Conservation (phyloP, 2,113 vertebrate genomes). For the Megaceryle maxima region DNA sequence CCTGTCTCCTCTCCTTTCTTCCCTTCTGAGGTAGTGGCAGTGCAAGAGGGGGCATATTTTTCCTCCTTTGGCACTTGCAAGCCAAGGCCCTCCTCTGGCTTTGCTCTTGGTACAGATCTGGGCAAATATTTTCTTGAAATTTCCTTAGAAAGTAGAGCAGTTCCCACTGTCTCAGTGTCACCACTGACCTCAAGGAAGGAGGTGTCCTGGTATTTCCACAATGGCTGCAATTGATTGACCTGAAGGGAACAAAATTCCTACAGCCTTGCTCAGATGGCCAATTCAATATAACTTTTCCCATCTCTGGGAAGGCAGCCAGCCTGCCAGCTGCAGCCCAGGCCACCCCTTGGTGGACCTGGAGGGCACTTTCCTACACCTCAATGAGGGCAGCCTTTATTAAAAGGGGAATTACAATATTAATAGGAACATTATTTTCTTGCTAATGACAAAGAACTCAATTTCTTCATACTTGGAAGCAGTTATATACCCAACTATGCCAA, state of each 20-base stretch:
- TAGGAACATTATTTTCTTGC: constrained; percentile 65
- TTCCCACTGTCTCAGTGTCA: rapidly evolving
- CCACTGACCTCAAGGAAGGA: background rate
- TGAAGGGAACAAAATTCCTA: background rate
- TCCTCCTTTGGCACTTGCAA: background rate
- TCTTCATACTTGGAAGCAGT: constrained; percentile 40
- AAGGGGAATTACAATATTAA: constrained; percentile 75
- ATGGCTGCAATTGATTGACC: background rate
- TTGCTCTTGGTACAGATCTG: background rate
- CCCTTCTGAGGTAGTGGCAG: background rate
- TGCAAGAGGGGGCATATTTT: background rate
- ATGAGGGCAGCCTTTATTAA: constrained; percentile 22
- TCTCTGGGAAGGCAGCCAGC: constrained; percentile 40
- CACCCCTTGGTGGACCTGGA: background rate
- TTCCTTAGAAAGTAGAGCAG: background rate
- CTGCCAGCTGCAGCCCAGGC: constrained; percentile 24
- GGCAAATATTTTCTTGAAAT: background rate
- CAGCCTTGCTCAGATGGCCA: constrained; percentile 24
- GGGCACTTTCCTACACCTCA: constrained; percentile 11
- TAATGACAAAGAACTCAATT: constrained; percentile 63
- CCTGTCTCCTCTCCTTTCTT: background rate
- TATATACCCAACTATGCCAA: constrained; percentile 48
- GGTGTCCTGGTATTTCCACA: background rate
- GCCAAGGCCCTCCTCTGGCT: background rate
- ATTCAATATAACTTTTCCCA: background rate